These are phyloP conservation scores for Tauraco erythrolophus DNA, from an alignment of 2,113 vertebrate species.

Conservation along the genomic window DNA sequence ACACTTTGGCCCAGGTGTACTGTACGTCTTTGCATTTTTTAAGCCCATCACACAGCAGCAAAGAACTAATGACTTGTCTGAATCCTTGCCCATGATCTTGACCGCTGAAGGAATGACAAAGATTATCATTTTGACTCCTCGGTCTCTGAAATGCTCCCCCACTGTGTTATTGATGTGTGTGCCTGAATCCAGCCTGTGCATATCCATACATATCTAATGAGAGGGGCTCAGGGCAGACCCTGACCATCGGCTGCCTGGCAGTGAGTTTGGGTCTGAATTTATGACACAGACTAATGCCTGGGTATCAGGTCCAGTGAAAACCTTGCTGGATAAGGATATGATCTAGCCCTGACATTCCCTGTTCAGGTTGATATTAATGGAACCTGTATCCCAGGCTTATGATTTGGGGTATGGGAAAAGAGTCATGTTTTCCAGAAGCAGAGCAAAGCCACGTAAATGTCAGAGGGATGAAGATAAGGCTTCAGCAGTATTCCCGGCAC, in stretches of 20 bases:
- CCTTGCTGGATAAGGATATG: not conserved
- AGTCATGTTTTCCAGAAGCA: conserved; percentile 14
- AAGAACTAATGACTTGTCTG: not conserved
- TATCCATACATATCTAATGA: not conserved
- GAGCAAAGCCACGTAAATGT: not conserved
- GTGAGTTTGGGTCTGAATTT: not conserved
- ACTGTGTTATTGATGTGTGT: not conserved
- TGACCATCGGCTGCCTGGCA: not conserved
- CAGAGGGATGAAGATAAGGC: conserved; percentile 2
- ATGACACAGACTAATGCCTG: not conserved
- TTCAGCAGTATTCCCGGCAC: not conserved
- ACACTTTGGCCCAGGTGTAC: not conserved
- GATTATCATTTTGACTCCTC: not conserved
- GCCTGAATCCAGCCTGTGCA: not conserved
- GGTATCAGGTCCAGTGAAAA: not conserved
- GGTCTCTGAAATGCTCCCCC: not conserved
- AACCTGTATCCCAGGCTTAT: not conserved
- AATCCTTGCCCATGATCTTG: not conserved
- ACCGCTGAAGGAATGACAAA: not conserved
- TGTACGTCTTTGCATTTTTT: not conserved
- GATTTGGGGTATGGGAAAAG: not conserved
- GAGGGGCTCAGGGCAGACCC: not conserved
- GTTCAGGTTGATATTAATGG: not conserved
- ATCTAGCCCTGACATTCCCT: not conserved
- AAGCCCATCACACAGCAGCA: not conserved